These are phyloP conservation scores for Serrognathus titanus DNA, from an alignment of 2,888 invertebrate species.

Conservation along the genomic window DNA sequence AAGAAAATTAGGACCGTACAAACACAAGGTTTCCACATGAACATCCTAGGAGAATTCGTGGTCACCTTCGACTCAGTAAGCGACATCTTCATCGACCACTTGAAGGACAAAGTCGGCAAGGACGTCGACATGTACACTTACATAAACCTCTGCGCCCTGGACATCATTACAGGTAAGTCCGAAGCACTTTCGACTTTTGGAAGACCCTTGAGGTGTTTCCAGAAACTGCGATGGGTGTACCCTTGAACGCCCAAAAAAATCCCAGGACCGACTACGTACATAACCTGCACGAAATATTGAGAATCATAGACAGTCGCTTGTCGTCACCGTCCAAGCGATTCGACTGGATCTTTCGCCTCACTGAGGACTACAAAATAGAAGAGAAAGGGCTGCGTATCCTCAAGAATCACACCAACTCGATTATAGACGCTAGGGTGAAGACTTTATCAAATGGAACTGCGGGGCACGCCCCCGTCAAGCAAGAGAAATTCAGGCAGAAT, in stretches of 20 bases:
- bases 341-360: slow-evolving; percentile 51
- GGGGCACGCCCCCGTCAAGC: too few relatives aligned
- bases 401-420: slow-evolving; percentile 54
- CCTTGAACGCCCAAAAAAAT: slow-evolving; percentile 67
- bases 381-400: slow-evolving; percentile 49
- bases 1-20: slow-evolving; percentile 47
- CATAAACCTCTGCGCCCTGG: slow-evolving; percentile 18
- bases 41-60: slow-evolving; percentile 53
- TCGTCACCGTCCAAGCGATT: slow-evolving; percentile 46
- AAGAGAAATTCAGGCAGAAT: too few relatives aligned
- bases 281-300: slow-evolving; percentile 58
- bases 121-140: slow-evolving; percentile 29
- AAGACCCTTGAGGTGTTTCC: not conserved
- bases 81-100: not conserved
- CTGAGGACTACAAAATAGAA: slow-evolving; percentile 59
- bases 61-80: slow-evolving; percentile 34
- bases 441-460: slow-evolving; percentile 34
- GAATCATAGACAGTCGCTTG: slow-evolving; percentile 32
- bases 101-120: slow-evolving; percentile 20
- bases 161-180: slow-evolving; percentile 21
- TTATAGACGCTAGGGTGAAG: slow-evolving; percentile 51
- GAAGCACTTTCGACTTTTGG: not conserved
- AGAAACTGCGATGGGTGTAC: slow-evolving; percentile 56
- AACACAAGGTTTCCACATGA: slow-evolving; percentile 74
- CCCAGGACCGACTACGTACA: slow-evolving; percentile 67